Evolutionary conservation across 2,113 vertebrate genomes (phyloP).

Genomic region (Danionella cerebrum): DNA sequence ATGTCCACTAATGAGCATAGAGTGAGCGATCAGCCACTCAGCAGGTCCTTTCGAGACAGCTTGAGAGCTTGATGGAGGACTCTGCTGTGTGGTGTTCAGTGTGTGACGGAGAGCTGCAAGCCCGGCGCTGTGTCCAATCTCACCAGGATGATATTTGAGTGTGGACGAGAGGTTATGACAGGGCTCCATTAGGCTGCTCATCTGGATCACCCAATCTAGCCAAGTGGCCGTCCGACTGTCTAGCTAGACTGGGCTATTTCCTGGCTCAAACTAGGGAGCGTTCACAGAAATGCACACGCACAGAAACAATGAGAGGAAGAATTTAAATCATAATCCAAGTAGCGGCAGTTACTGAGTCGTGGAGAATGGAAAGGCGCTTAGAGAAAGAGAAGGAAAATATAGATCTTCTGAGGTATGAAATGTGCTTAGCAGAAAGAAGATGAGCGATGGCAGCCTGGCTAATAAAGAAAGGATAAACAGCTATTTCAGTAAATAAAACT

Average conservation of each 20-base stretch:
- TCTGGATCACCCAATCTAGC: slow-evolving; percentile 39
- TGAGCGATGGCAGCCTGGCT: neutral
- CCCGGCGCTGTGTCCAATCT: neutral
- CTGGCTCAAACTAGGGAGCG: too few species aligned
- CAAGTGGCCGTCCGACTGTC: slow-evolving; percentile 40
- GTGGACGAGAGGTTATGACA: slow-evolving; percentile 32
- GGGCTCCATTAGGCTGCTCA: slow-evolving; percentile 30
- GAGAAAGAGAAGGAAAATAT: neutral
- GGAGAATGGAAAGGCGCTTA: slow-evolving; percentile 18
- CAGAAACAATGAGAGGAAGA: slow-evolving; percentile 29
- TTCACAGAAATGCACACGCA: neutral
- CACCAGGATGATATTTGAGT: neutral
- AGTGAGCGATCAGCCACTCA: slow-evolving; percentile 16
- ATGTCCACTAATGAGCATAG: slow-evolving; percentile 25
- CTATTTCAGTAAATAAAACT: slow-evolving; percentile 12
- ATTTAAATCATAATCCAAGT: slow-evolving; percentile 38
- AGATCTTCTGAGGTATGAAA: slow-evolving; percentile 15
- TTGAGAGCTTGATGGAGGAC: neutral
- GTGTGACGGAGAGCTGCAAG: neutral
- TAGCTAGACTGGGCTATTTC: too few species aligned
- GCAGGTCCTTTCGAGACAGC: neutral
- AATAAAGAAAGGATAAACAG: neutral
- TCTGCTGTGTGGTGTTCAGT: neutral
- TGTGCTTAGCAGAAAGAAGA: slow-evolving; percentile 21
- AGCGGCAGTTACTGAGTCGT: slow-evolving; percentile 33